Evolutionary conservation across 2,113 vertebrate genomes (phyloP), one percentile per base, ranked within the genome.

Genomic region (Dunckerocampus dactyliophorus): DNA sequence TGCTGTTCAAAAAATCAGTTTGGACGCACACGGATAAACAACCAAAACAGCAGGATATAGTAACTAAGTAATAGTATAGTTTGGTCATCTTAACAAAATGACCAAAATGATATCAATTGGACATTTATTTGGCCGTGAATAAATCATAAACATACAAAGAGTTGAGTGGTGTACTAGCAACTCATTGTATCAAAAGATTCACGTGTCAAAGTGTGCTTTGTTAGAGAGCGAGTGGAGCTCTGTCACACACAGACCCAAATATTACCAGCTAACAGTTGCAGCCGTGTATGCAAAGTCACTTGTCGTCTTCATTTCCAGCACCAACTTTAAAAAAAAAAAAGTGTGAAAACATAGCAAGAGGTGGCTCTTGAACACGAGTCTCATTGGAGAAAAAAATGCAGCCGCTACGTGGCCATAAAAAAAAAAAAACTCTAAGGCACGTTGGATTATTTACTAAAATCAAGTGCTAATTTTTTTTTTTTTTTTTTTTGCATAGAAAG

Each of bases 381-480:
- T 14, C 24, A 15, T 49, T 20, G 47, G 47, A 10, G 11, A 13
- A 21, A 21, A 48, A 34, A 8, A 34, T 34, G 31, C 6, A 34
- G 31, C 31, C 4, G 31, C 7, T 5, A 34, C 31, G 1, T 34
- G 31, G 31, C 24, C 24, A 5, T 21, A 49, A 3, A 16, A 28
- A 17, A 17, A 6, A 19, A 19, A 39, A n/a, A 12, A 28, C 7
- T 51, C 12, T 2, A 48, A 60, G 59, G 59, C 59, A 60, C 59
- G 14, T 59, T 59, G 43, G 54, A 39, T 14, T 14, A 7, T 59
- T 45, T 14, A 45, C 37, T 58, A 59, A 54, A 28, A 16, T 28
- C 53, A 56, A 34, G 37, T 57, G 17, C 37, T 42, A 22, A n/a
- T 39, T 34, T 56, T 7, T 19, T 16, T 46, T 46, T 37, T 39